Evolutionary conservation across 2,113 vertebrate species (phyloP), one percentile per base, ranked within the genome.

Genomic region (Sander lucioperca): DNA sequence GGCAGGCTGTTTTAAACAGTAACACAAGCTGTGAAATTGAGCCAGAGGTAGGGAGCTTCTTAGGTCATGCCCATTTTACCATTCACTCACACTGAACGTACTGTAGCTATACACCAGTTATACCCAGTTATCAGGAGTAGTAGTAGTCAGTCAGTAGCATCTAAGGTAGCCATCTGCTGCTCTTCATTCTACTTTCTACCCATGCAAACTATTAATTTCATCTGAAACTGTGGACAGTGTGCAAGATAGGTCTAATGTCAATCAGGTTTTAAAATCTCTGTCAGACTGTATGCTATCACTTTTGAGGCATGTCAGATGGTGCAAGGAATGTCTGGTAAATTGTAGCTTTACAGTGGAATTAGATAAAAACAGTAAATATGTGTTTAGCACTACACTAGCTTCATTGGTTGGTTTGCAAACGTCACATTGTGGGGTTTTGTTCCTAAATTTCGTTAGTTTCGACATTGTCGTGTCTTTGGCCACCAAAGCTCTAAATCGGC

Each of bases 11-110:
- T 86, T 86, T 90, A 79, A 91, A 78, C 62, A 83, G 71, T 83
- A 83, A 83, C 84, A 70, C 84, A 74, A 85, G 73, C 83, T 75
- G 72, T 63, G 57, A 72, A 66, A 84, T 91, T 91, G 87, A 90
- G 86, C 90, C 91, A 91, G 87, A 77, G 91, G 86, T 89, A 30
- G 80, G 21, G 62, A 79, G 39, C 63, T 76, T 71, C 66, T 84
- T 53, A 45, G 77, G 61, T 89, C 68, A 72, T 47, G 62, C 2
- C 68, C 69, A 77, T 77, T 62, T 74, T 69, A 62, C 13, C 2
- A 0, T 71, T 75, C 61, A 62, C 59, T 71, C 14, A 23, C 45
- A 36, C 54, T 59, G 45, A 80, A 72, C 25, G 23, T 15, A 9
- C 70, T 67, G 25, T 56, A 21, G 57, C 21, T 75, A 21, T 39